Evolutionary conservation across 2,113 vertebrate species (phyloP).

Genomic region (Megaptera novaeangliae): DNA sequence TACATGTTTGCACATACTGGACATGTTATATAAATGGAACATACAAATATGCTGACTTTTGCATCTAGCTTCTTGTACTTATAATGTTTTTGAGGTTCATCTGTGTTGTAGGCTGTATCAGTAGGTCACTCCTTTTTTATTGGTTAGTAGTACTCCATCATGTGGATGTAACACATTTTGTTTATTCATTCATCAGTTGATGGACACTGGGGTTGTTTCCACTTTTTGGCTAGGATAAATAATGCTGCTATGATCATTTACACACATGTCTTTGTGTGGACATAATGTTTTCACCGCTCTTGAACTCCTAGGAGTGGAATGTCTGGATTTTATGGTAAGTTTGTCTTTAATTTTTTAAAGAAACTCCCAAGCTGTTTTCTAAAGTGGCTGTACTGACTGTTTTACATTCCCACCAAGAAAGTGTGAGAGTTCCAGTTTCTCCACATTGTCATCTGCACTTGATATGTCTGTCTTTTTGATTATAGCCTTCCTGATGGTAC

Average conservation of each 20-base stretch:
- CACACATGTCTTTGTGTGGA: neutral
- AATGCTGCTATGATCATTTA: neutral
- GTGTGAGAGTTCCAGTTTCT: neutral
- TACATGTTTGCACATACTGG: neutral
- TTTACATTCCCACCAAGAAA: neutral
- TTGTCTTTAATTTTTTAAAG: constrained; percentile 30
- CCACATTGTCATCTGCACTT: neutral
- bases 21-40: neutral
- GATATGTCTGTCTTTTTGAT: neutral
- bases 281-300: neutral
- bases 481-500: neutral
- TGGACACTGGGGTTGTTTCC: neutral
- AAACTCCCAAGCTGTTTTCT: neutral
- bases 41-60: neutral
- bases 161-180: neutral
- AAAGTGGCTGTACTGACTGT: neutral
- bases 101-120: neutral
- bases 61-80: neutral
- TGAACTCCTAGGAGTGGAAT: neutral
- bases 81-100: neutral
- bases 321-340: neutral
- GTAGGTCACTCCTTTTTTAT: neutral
- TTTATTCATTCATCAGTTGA: neutral
- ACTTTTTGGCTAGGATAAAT: neutral
- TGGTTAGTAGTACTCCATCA: neutral